These are phyloP conservation scores for Tenthredo notha DNA, from an alignment of 2,888 invertebrate genomes.

Conservation along the genomic window DNA sequence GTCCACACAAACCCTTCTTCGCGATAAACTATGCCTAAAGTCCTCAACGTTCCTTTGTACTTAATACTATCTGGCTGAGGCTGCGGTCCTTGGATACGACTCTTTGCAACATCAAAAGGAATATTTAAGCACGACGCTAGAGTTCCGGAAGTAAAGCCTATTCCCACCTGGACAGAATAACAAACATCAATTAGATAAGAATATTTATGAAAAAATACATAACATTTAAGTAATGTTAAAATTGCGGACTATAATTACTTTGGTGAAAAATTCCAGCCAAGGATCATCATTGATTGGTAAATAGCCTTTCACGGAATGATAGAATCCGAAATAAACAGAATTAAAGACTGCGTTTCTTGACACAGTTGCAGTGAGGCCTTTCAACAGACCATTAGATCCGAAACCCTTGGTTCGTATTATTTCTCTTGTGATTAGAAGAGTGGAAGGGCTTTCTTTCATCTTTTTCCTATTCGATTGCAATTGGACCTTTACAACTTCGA, in stretches of 20 bases:
- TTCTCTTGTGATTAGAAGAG: slow-evolving; percentile 89
- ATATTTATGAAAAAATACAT: slow-evolving; percentile 53
- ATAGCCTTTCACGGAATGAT: slow-evolving; percentile 92
- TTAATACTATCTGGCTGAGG: slow-evolving; percentile 86
- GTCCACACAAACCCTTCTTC: slow-evolving; percentile 90
- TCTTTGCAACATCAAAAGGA: slow-evolving; percentile 98
- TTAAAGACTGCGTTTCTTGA: slow-evolving; percentile 95
- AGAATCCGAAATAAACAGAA: slow-evolving; percentile 96
- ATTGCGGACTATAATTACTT: slow-evolving; percentile 75
- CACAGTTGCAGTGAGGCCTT: slow-evolving; percentile 93
- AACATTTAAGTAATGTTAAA: neutral
- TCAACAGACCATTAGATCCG: slow-evolving; percentile 90
- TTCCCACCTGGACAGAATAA: slow-evolving; percentile 78
- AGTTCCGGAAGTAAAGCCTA: slow-evolving; percentile 94
- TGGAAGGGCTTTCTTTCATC: slow-evolving; percentile 85
- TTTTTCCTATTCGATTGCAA: slow-evolving; percentile 87
- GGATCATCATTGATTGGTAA: slow-evolving; percentile 86
- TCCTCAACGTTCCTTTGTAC: slow-evolving; percentile 88
- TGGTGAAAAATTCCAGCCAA: slow-evolving; percentile 85
- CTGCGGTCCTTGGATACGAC: slow-evolving; percentile 96
- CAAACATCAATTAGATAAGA: neutral
- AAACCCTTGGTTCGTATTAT: slow-evolving; percentile 89
- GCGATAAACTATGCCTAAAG: slow-evolving; percentile 87
- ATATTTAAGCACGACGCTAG: slow-evolving; percentile 94
- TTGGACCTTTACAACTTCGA: slow-evolving; percentile 97